Evolutionary conservation across 2,888 invertebrate species (phyloP).

Genomic region (Melikaiella ostensackeni): DNA sequence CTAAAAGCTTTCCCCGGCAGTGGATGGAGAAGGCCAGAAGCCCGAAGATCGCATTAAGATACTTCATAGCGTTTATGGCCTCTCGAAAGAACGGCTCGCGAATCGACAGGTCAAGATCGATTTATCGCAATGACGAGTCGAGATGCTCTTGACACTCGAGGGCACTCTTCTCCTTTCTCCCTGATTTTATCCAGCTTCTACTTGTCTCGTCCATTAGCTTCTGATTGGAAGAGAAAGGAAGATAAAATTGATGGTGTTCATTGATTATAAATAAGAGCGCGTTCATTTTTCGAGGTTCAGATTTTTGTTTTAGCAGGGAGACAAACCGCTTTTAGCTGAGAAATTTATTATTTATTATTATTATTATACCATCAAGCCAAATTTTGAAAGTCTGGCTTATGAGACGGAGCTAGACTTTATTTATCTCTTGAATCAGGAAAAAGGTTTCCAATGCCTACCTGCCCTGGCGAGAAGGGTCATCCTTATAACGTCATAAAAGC

Average conservation of each 20-base stretch:
- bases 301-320: too few species aligned
- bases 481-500: too few species aligned
- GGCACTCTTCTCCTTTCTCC: background rate
- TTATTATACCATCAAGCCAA: too few species aligned
- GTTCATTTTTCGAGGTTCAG: too few species aligned
- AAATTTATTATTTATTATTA: too few species aligned
- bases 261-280: background rate
- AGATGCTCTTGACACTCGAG: conserved; percentile 33
- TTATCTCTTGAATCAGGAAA: too few species aligned
- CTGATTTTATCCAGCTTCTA: conserved; percentile 5
- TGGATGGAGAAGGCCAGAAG: conserved; percentile 48
- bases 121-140: conserved; percentile 45
- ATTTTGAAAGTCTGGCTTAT: too few species aligned
- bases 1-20: conserved; percentile 56
- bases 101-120: conserved; percentile 54
- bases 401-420: too few species aligned
- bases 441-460: too few species aligned
- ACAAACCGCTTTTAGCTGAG: too few species aligned
- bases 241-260: background rate
- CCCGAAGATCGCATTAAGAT: conserved; percentile 66
- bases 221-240: background rate
- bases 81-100: conserved; percentile 47
- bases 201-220: conserved; percentile 13
- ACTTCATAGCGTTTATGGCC: conserved; percentile 61
- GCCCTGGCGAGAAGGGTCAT: too few species aligned